Base-by-base conservation (phyloP, 2,888 invertebrate species). In the Cactoblastis cactorum region DNA sequence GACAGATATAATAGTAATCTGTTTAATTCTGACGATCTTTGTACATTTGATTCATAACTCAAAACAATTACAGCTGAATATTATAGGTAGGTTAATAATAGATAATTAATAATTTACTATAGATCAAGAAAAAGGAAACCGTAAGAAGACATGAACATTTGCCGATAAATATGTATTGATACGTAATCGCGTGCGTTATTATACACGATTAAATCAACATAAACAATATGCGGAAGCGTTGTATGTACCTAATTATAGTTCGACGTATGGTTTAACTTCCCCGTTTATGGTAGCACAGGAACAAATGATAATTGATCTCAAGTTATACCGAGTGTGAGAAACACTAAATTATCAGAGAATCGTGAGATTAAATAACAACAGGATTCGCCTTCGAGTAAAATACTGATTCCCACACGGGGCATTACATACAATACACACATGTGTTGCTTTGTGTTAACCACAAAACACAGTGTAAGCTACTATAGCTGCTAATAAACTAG, bases 401-500 rank as follows among this genome's bases (percentile, higher is more conserved):
- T 74, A 71, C 63, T 59, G 69, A 74, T 83, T 87, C 85, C 73
- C 87, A 85, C 81, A 74, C 72, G 67, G 61, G 57, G 69, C 62
- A 63, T 66, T 68, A 28, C 5, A 6, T n/a, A n/a, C 19, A 39
- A 22, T 22, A 22, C 41, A 67, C 63, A 65, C 69, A 67, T 71
- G 79, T 78, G 83, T 72, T 65, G 71, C 77, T 80, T 83, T 82
- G 79, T 83, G 75, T 74, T 71, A 76, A 74, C 71, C 58, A 72
- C 71, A 80, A 82, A 80, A 81, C 76, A 67, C 57, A 64, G 77
- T 69, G 71, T 76, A 72, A 71, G 71, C 74, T 77, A 79, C 78
- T 83, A 81, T 72, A 71, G 70, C 74, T 77, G 78, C 77, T 83
- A 82, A 83, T 85, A 77, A 78, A 77, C 71, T 77, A 82, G 77